A percentile compares a stretch with the other conserved stretches of the same genome.
phyloP scores from a whole-genome alignment of 2,797 vertebrate genomes.

The Mastacembelus armatus region DNA sequence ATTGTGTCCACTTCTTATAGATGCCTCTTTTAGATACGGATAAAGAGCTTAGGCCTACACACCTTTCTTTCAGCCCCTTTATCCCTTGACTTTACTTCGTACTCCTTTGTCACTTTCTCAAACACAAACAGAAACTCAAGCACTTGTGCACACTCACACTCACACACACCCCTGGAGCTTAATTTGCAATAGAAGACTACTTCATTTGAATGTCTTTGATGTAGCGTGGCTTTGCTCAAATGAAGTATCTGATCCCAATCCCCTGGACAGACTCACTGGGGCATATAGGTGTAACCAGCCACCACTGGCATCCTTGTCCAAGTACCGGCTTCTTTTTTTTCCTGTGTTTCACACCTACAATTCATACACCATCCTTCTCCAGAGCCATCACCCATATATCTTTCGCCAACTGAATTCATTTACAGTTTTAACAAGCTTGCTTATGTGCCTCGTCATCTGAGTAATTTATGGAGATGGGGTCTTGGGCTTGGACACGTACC shows the following conservation, averaged over 20 bases:
- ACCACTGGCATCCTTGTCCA: constrained; percentile 22
- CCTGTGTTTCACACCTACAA: constrained; percentile 54
- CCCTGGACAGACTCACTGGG: constrained; percentile 74
- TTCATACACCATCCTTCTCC: constrained; percentile 12
- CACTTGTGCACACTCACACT: constrained; percentile 18
- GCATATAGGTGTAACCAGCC: constrained; percentile 70
- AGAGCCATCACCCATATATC: constrained; percentile 27
- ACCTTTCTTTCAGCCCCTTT: constrained; percentile 69
- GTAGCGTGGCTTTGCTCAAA: constrained; percentile 78
- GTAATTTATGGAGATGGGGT: constrained; percentile 85
- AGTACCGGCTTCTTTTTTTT: constrained; percentile 47
- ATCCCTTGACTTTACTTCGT: constrained; percentile 47
- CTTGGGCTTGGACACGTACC: constrained; percentile 58
- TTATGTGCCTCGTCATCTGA: constrained; percentile 79
- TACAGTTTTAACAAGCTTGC: constrained; percentile 82
- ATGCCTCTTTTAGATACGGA: constrained; percentile 65
- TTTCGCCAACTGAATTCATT: constrained; percentile 72
- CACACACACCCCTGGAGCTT: constrained; percentile 73
- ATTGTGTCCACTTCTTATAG: constrained; percentile 39
- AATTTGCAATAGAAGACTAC: constrained; percentile 79
- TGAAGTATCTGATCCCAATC: constrained; percentile 80
- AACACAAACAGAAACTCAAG: constrained; percentile 32
- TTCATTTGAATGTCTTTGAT: constrained; percentile 84
- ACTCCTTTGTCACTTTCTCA: constrained; percentile 46
- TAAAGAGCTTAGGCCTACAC: constrained; percentile 68